These are phyloP conservation scores for Zaprionus ghesquierei DNA, from an alignment of 1,140 invertebrate species.

Conservation along the genomic window DNA sequence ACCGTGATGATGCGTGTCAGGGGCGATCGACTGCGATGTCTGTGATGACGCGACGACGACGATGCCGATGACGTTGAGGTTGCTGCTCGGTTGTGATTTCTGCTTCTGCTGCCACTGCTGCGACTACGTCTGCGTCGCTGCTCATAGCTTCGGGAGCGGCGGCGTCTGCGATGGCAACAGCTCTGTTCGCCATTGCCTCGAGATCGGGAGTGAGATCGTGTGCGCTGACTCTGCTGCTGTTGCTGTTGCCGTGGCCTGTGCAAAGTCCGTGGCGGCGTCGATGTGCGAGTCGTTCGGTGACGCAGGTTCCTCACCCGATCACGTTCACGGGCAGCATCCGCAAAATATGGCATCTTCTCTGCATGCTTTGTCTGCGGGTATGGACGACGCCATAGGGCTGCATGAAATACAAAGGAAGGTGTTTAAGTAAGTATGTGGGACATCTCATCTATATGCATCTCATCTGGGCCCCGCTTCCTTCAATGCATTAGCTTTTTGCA, in stretches of 20 bases:
- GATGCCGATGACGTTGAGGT: not conserved
- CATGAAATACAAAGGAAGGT: constrained; percentile 13
- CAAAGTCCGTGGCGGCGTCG: not conserved
- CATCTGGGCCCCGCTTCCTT: not conserved
- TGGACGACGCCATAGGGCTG: constrained; percentile 24
- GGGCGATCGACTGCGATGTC: constrained; percentile 24
- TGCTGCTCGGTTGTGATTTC: not conserved
- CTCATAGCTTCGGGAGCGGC: constrained; percentile 24
- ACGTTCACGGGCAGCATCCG: constrained; percentile 40
- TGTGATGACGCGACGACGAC: too few species aligned
- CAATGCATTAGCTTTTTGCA: not conserved
- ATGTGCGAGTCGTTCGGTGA: not conserved
- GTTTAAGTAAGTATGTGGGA: constrained; percentile 1
- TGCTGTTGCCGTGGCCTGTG: not conserved
- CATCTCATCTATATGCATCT: not conserved
- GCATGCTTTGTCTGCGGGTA: not conserved
- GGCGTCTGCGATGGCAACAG: constrained; percentile 6
- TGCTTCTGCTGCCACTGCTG: constrained; percentile 9
- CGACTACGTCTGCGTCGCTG: constrained; percentile 13
- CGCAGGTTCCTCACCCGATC: constrained; percentile 41
- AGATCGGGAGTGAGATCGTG: constrained; percentile 32
- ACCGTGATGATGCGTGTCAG: constrained; percentile 55
- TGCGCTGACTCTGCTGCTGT: not conserved
- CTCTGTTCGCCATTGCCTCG: not conserved
- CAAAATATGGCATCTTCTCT: constrained; percentile 61